Evolutionary conservation across 2,797 vertebrate species (phyloP).

Genomic region (Glossophaga mutica): DNA sequence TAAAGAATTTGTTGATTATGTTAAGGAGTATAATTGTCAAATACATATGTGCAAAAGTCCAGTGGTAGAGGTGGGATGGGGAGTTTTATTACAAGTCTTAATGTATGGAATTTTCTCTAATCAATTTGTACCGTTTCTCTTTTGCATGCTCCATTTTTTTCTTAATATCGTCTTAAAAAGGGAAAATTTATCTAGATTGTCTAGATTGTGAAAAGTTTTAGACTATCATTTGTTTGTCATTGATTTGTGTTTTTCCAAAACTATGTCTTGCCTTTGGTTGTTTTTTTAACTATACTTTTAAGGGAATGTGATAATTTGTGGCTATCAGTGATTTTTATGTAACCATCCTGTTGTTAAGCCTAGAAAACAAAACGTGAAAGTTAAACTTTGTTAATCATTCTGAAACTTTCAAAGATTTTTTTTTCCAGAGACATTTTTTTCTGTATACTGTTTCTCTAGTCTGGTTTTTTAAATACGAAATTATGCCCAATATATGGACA

Average conservation of each 20-base stretch:
- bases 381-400: constrained; percentile 28
- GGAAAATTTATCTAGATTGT: neutral
- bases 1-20: neutral
- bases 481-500: neutral
- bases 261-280: neutral
- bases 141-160: neutral
- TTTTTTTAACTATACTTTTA: neutral
- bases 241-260: constrained; percentile 15
- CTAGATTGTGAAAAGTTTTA: constrained; percentile 11
- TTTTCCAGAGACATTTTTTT: neutral
- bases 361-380: constrained; percentile 19
- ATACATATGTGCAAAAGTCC: neutral
- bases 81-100: neutral
- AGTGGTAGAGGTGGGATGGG: neutral
- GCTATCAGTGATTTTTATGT: neutral
- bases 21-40: neutral
- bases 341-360: neutral
- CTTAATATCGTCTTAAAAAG: constrained; percentile 17
- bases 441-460: neutral
- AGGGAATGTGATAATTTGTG: neutral
- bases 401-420: constrained; percentile 24
- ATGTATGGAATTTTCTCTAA: neutral
- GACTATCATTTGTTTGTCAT: neutral
- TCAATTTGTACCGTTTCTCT: neutral
- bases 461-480: constrained; percentile 32